Base-by-base conservation (phyloP, 2,113 vertebrate species). In the Proteles cristata region DNA sequence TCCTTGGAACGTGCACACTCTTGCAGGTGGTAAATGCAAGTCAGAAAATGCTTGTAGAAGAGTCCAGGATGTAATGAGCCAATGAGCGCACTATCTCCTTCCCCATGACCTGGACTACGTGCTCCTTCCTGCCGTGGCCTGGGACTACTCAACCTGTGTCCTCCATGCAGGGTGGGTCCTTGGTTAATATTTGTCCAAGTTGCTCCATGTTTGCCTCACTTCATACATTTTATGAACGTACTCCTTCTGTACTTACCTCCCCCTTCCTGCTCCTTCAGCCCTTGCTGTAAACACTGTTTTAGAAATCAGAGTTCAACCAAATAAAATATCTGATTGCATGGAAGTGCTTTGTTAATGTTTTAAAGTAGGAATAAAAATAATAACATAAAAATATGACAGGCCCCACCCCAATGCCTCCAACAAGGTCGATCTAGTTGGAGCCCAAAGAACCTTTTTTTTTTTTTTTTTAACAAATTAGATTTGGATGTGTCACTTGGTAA, bases 91-190 rank as follows among this genome's bases (percentile, higher is more conserved):
- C 21, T 39, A 23, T 12, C 5, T 17, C n/a, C 2, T 21, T 9
- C 8, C 12, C 28, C 1, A 1, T 4, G 5, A 3, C 2, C 5
- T 23, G 0, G 28, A 45, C 23, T 2, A 4, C 19, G 14, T 26
- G 0, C 25, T n/a, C 7, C 73, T 43, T 43, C 28, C 0, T 11
- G 4, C 73, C 5, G 0, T 50, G 2, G 12, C 2, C 68, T 25
- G 16, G 0, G 12, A 14, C 14, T 4, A 28, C 26, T 58, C 2
- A 17, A 11, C 11, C 55, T 23, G 7, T 4, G 16, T n/a, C 85
- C 50, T 77, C 4, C 5, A 0, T 5, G 17, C 21, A 12, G 26
- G 12, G 2, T 7, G 55, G 12, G 11, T 15, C 83, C 23, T 19
- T n/a, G 2, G 63, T n/a, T 69, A n/a, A 33, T 48, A 35, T 65